Percentiles rank a stretch among this genome's conserved stretches.
Conservation (phyloP, 2,113 vertebrate species). For the Vimba vimba region DNA sequence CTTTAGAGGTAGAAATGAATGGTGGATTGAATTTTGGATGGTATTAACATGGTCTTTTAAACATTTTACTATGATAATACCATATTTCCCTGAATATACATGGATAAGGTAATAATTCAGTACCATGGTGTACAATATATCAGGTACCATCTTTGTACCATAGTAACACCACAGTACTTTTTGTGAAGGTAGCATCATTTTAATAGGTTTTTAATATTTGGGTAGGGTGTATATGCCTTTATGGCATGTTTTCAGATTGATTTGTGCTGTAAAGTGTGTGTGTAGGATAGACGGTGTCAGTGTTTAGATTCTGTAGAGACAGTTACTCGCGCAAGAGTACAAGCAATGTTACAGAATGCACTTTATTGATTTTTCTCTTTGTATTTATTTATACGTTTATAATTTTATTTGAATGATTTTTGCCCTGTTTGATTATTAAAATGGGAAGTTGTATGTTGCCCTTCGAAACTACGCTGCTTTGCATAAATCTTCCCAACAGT, state of each 20-base stretch:
- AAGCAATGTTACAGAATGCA: slow-evolving; percentile 66
- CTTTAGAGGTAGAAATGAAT: neutral
- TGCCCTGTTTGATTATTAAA: neutral
- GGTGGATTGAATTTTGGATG: neutral
- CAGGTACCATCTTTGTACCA: neutral
- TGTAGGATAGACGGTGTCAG: slow-evolving; percentile 27
- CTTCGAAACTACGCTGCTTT: neutral
- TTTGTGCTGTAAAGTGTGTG: slow-evolving; percentile 39
- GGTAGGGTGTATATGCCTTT: slow-evolving; percentile 4
- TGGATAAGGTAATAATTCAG: neutral
- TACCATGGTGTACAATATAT: neutral
- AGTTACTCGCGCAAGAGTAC: slow-evolving; percentile 23
- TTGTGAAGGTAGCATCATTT: neutral
- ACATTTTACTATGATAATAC: neutral
- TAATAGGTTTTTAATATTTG: neutral
- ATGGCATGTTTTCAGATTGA: neutral
- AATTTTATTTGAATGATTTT: neutral
- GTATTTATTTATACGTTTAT: slow-evolving; percentile 53
- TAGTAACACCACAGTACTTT: neutral
- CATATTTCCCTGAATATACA: neutral
- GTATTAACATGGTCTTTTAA: neutral
- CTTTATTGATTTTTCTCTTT: slow-evolving; percentile 68
- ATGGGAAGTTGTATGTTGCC: slow-evolving; percentile 10
- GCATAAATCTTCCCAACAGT: slow-evolving; percentile 4
- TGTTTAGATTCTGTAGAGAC: slow-evolving; percentile 53